phyloP scores from a whole-genome alignment of 2,113 vertebrate species.

The Argyrosomus japonicus region DNA sequence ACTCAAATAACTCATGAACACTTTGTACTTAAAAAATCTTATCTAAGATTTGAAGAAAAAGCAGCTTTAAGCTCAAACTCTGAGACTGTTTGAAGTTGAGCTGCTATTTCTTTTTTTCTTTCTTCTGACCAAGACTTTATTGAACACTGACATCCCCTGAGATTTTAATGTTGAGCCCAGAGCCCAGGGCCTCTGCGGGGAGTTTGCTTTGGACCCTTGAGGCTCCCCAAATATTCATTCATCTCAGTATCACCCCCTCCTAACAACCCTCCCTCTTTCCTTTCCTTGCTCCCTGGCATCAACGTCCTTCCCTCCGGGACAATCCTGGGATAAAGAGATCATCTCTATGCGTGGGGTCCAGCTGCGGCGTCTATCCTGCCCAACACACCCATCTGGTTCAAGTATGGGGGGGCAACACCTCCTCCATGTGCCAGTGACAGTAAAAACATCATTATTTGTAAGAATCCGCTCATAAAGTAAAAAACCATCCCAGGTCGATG shows the following conservation, averaged over 20 bases:
- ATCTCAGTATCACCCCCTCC: conserved; percentile 12
- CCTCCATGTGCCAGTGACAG: conserved; percentile 40
- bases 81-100: conserved; percentile 49
- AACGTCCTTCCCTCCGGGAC: conserved; percentile 26
- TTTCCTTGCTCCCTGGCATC: conserved; percentile 28
- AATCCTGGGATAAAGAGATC: conserved; percentile 64
- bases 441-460: conserved; percentile 52
- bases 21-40: conserved; percentile 8
- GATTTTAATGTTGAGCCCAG: conserved; percentile 46
- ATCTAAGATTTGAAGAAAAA: conserved; percentile 44
- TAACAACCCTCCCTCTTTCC: conserved; percentile 3
- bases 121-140: conserved; percentile 44
- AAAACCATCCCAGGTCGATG: neutral
- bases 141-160: conserved; percentile 47
- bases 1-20: conserved; percentile 6
- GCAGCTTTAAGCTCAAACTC: conserved; percentile 30
- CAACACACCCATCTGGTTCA: conserved; percentile 53
- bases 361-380: conserved; percentile 26
- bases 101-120: conserved; percentile 22
- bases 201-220: conserved; percentile 53
- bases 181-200: conserved; percentile 29
- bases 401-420: conserved; percentile 23
- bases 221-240: conserved; percentile 38
- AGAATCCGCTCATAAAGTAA: conserved; percentile 48
- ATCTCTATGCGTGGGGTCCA: conserved; percentile 52